Evolutionary conservation across 2,797 vertebrate species (phyloP), one percentile per base, ranked within the genome.

Genomic region (Hoplostethus mediterraneus): DNA sequence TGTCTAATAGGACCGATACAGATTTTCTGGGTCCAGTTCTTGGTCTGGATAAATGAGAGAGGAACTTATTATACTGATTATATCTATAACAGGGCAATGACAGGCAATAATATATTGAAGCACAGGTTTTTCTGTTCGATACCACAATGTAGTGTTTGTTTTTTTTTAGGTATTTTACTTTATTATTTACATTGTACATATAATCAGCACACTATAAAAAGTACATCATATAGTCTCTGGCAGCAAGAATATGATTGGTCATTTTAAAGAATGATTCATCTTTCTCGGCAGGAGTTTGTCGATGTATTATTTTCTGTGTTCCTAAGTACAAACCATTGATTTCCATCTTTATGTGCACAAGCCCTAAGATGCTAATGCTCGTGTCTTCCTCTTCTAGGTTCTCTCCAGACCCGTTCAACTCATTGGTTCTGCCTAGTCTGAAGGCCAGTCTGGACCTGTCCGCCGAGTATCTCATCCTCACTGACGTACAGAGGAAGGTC

Each of bases 401-500:
- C 91, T 98, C 96, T 62, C 96, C 98, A 58, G 97, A 99, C 87
- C 95, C 97, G 13, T 96, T 97, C 77, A 98, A 96, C 90, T 94
- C 96, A 12, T 95, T 73, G 45, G 92, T 97, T 65, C 94, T 91
- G 73, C 97, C 98, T 16, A 97, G 96, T 83, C 93, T 99, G 77
- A 99, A 99, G 89, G 97, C 96, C 66, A 97, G 96, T 75, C 87
- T 99, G 89, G 98, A 99, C 77, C 96, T 99, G 2, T 96, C 98
- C 0, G 95, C 98, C 9, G 97, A 98, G 75, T 99, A 96, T 85
- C 92, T 99, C 75, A 98, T 99, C 84, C 95, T 99, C 79, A 98
- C 96, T 0, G 98, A 99, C 12, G 98, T 99, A 2, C 97, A 98
- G 73, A 95, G 98, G 72, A 99, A 99, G 95, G 98, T 99, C 88